A percentile compares a stretch with the other conserved stretches of the same genome.
phyloP scores from a whole-genome alignment of 2,113 vertebrate genomes.

The Pedetes capensis region DNA sequence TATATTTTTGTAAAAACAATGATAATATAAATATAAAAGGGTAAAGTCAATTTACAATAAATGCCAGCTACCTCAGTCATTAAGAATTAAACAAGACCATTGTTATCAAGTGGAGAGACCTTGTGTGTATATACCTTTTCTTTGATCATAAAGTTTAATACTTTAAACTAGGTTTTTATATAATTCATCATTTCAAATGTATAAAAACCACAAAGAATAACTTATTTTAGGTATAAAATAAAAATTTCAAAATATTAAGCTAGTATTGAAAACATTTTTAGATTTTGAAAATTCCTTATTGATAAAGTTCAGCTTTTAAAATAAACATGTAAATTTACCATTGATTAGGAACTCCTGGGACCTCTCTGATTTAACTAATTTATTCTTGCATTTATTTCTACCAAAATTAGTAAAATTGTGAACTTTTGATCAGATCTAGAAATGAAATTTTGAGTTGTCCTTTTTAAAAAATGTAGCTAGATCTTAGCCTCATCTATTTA shows the following conservation, averaged over 20 bases:
- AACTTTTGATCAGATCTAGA: background rate
- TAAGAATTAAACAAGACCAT: background rate
- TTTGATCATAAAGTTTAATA: background rate
- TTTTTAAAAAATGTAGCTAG: background rate
- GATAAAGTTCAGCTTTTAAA: background rate
- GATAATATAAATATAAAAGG: background rate
- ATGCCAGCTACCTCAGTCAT: background rate
- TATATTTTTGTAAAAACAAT: background rate
- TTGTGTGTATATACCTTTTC: background rate
- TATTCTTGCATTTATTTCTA: conserved; percentile 29
- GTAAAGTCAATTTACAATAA: background rate
- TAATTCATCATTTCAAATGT: background rate
- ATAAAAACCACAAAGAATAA: background rate
- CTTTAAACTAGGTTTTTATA: background rate
- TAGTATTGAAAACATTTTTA: background rate
- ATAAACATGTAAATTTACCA: background rate
- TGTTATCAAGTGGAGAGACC: background rate
- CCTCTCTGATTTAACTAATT: background rate
- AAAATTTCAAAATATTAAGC: background rate
- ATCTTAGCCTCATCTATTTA: background rate
- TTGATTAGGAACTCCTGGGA: background rate
- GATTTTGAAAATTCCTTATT: background rate
- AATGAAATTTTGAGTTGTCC: background rate
- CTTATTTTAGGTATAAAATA: background rate
- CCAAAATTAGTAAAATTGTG: background rate